phyloP scores from a whole-genome alignment of 2,888 invertebrate genomes.

The Teinopalpus imperialis region DNA sequence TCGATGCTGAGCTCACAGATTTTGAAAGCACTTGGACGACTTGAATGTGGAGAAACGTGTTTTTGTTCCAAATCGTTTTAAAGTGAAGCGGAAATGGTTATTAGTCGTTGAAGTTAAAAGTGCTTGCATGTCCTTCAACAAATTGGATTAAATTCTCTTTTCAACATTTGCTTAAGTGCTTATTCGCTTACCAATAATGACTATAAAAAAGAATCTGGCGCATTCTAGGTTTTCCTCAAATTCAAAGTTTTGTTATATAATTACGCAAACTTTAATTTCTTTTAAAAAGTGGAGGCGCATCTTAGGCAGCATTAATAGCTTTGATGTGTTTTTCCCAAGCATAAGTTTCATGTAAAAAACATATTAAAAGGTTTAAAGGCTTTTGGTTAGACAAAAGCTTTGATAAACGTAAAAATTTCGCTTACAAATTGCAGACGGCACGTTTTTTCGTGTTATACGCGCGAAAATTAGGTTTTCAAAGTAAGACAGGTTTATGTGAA shows the following conservation, averaged over 20 bases:
- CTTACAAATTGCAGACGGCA: slow-evolving; percentile 17
- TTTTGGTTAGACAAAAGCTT: slow-evolving; percentile 7
- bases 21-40: slow-evolving; percentile 55
- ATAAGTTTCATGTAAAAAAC: slow-evolving; percentile 15
- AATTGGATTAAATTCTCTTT: too few relatives aligned
- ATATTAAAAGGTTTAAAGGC: slow-evolving; percentile 9
- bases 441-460: slow-evolving; percentile 18
- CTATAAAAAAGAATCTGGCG: too few relatives aligned
- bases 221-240: too few relatives aligned
- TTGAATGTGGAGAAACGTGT: slow-evolving; percentile 55
- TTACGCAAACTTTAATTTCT: too few relatives aligned
- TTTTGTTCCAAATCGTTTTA: slow-evolving; percentile 21
- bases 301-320: too few relatives aligned
- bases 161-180: too few relatives aligned
- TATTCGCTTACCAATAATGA: too few relatives aligned
- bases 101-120: too few relatives aligned
- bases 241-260: too few relatives aligned
- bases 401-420: slow-evolving; percentile 14
- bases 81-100: neutral
- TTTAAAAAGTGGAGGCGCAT: too few relatives aligned
- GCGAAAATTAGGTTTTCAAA: slow-evolving; percentile 5
- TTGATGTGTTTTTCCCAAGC: too few relatives aligned
- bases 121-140: too few relatives aligned
- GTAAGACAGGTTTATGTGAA: neutral
- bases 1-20: slow-evolving; percentile 50